A percentile compares a stretch with the other conserved stretches of the same genome.
These are phyloP conservation scores for Sarcophaga rosellei DNA, from an alignment of 2,888 invertebrate genomes.

Conservation along the genomic window DNA sequence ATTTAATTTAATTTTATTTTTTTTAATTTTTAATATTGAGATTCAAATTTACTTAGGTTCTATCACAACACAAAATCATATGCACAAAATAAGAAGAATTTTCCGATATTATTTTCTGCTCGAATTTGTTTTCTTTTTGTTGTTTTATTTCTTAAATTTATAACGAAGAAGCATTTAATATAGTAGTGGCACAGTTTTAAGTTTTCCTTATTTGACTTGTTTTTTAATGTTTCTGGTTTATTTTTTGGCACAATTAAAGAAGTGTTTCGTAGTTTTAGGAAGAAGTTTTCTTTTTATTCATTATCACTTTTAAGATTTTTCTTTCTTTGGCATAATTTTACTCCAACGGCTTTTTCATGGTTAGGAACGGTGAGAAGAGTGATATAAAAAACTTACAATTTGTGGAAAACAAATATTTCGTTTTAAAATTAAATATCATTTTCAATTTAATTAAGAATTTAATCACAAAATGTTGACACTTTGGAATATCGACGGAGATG, in stretches of 20 bases:
- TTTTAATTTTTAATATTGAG: slow-evolving; percentile 25
- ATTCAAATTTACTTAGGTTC: slow-evolving; percentile 65
- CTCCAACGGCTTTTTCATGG: slow-evolving; percentile 28
- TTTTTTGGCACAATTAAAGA: slow-evolving; percentile 54
- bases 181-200: slow-evolving; percentile 42
- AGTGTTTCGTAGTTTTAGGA: slow-evolving; percentile 10
- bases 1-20: slow-evolving; percentile 36
- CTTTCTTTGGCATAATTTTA: slow-evolving; percentile 30
- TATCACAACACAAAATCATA: slow-evolving; percentile 71
- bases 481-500: background rate
- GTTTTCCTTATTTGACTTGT: background rate
- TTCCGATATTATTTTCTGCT: no score
- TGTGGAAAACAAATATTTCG: slow-evolving; percentile 23
- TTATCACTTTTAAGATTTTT: slow-evolving; percentile 5
- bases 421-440: slow-evolving; percentile 39
- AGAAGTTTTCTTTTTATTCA: slow-evolving; percentile 7
- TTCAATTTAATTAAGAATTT: background rate
- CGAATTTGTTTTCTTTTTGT: background rate
- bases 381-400: slow-evolving; percentile 29
- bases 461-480: slow-evolving; percentile 6
- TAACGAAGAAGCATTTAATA: slow-evolving; percentile 16
- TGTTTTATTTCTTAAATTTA: slow-evolving; percentile 1
- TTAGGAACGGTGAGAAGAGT: slow-evolving; percentile 32
- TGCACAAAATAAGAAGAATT: slow-evolving; percentile 27
- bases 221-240: background rate